Evolutionary conservation across 1,140 invertebrate species (phyloP).

Genomic region (Belonocnema kinseyi): DNA sequence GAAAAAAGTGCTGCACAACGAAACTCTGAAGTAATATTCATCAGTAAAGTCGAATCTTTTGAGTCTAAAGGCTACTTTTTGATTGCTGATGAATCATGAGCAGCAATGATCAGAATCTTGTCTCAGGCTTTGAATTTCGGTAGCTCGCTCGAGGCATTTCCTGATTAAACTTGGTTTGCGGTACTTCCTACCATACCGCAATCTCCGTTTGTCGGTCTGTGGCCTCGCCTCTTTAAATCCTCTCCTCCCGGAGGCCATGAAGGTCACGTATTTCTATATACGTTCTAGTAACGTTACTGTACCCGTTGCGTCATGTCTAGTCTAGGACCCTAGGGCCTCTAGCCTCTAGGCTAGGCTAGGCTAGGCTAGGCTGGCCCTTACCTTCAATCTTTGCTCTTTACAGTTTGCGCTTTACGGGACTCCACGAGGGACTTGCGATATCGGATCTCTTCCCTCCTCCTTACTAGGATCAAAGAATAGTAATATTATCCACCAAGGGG

Average conservation of each 20-base stretch:
- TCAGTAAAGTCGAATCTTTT: no score
- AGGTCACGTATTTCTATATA: conserved; percentile 49
- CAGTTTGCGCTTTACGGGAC: conserved; percentile 62
- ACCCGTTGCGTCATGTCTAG: conserved; percentile 40
- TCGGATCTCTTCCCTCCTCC: conserved; percentile 51
- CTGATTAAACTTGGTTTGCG: conserved; percentile 25
- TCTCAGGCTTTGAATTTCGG: not conserved
- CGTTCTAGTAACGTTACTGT: conserved; percentile 43
- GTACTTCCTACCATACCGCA: conserved; percentile 6
- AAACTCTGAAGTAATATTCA: no score
- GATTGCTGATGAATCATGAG: no score
- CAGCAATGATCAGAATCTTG: no score
- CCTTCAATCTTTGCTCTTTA: conserved; percentile 38
- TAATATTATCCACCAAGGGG: no score
- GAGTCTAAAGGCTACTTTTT: no score
- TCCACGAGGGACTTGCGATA: conserved; percentile 63
- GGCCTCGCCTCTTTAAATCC: conserved; percentile 62
- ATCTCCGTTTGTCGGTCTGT: conserved; percentile 39
- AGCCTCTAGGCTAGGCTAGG: conserved; percentile 42
- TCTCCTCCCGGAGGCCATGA: conserved; percentile 58
- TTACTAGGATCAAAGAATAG: conserved; percentile 37
- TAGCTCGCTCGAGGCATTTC: not conserved
- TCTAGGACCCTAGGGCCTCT: not conserved
- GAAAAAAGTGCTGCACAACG: no score
- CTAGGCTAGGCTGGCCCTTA: conserved; percentile 20